Evolutionary conservation across 2,888 invertebrate genomes (phyloP).

Genomic region (Acleris sparsana): DNA sequence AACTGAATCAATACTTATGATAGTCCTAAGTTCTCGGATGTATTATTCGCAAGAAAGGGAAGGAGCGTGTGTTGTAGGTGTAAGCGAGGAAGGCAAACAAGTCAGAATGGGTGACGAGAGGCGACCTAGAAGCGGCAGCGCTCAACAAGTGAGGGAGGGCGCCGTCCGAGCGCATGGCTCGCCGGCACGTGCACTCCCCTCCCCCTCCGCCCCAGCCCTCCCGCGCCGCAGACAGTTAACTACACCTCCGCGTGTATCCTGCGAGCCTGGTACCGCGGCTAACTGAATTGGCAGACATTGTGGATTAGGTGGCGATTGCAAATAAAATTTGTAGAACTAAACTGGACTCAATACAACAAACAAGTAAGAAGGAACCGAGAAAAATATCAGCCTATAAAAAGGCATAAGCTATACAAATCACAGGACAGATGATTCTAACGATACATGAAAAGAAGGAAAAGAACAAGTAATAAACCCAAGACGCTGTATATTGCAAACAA

Average conservation of each 20-base stretch:
- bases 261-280: slow-evolving; percentile 66
- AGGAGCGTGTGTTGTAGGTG: slow-evolving; percentile 48
- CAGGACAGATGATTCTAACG: too few species aligned
- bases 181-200: slow-evolving; percentile 72
- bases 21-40: slow-evolving; percentile 38
- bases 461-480: too few species aligned
- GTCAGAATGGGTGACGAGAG: slow-evolving; percentile 42
- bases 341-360: not conserved
- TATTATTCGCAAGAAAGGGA: slow-evolving; percentile 54
- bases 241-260: slow-evolving; percentile 59
- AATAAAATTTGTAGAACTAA: slow-evolving; percentile 11
- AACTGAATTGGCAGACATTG: slow-evolving; percentile 79
- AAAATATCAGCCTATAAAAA: not conserved
- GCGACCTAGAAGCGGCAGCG: slow-evolving; percentile 53
- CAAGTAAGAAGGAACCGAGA: not conserved
- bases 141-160: slow-evolving; percentile 73
- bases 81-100: slow-evolving; percentile 45
- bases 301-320: slow-evolving; percentile 50
- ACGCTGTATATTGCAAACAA: too few species aligned
- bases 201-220: slow-evolving; percentile 40
- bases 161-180: slow-evolving; percentile 71
- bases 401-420: not conserved
- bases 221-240: slow-evolving; percentile 53
- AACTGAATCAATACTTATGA: slow-evolving; percentile 30
- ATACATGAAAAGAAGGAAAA: too few species aligned